Base-by-base conservation (phyloP, 2,113 vertebrate genomes). In the Hiodon tergisus region DNA sequence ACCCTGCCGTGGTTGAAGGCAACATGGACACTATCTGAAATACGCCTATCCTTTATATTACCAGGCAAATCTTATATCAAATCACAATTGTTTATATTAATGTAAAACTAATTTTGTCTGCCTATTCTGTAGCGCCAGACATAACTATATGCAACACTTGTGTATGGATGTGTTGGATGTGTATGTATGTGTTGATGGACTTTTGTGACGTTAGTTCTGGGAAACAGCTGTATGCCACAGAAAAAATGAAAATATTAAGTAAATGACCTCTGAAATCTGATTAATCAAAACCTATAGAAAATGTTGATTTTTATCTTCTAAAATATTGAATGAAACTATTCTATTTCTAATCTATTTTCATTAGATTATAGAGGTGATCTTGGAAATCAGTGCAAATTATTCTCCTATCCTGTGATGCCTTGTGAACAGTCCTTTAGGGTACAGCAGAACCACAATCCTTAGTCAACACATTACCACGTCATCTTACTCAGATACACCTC, bases 91-190 rank as follows among this genome's bases (percentile, higher is more conserved):
- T 79, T 82, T 73, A 77, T 78, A 73, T 79, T 75, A 74, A 77
- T 82, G 61, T 72, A 75, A 69, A 77, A 81, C 68, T 77, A 71
- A 47, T 7, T 73, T 72, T 72, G 76, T 78, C 50, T 54, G 60
- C 61, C 53, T 77, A 69, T 69, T n/a, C 73, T 71, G 70, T 72
- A 53, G 51, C 48, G 72, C 69, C n/a, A 67, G 68, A 50, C 31
- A 31, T 31, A 31, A 31, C 31, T 31, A 31, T 31, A 31, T 31
- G 31, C 31, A 31, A 31, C 31, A 31, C 31, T 31, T 31, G 31
- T 83, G 83, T 89, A 87, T 90, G 88, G 85, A 86, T 85, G 81
- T 85, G 84, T 73, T 83, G 81, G 62, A 80, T 58, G 11, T 53
- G 8, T 60, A 69, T 71, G 31, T 63, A 69, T 53, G 50, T 67